These are phyloP conservation scores for Kryptolebias marmoratus DNA, from an alignment of 2,113 vertebrate species.

Conservation along the genomic window DNA sequence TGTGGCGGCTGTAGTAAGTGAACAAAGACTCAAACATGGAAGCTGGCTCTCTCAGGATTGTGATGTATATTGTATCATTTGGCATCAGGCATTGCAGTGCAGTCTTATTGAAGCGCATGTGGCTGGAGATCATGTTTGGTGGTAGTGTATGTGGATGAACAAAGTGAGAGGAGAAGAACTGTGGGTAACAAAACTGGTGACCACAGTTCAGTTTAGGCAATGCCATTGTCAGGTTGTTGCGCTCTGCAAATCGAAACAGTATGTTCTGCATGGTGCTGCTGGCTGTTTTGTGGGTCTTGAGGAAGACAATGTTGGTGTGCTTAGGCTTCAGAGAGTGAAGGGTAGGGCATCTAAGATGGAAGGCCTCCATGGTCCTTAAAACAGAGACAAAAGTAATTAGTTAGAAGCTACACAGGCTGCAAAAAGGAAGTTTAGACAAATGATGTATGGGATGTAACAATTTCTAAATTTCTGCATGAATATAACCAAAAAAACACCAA, in stretches of 20 bases:
- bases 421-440: not conserved
- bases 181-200: constrained; percentile 91
- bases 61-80: constrained; percentile 84
- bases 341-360: constrained; percentile 70
- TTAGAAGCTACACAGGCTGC: not conserved
- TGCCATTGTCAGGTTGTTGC: constrained; percentile 86
- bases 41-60: constrained; percentile 86
- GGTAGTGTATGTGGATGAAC: constrained; percentile 86
- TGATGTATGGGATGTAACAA: too few species aligned
- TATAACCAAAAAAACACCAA: too few species aligned
- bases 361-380: constrained; percentile 79
- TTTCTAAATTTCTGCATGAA: too few species aligned
- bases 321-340: constrained; percentile 67
- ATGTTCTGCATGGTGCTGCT: constrained; percentile 90
- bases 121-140: constrained; percentile 83
- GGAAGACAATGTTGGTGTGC: constrained; percentile 86
- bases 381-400: not conserved
- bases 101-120: constrained; percentile 83
- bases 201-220: constrained; percentile 82
- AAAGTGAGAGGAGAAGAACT: constrained; percentile 81
- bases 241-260: constrained; percentile 89
- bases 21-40: constrained; percentile 91
- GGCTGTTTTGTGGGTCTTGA: constrained; percentile 92
- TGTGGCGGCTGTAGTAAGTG: constrained; percentile 87
- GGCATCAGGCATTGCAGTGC: constrained; percentile 85